These are phyloP conservation scores for Halichoerus grypus DNA, from an alignment of 2,113 vertebrate species.

Conservation along the genomic window DNA sequence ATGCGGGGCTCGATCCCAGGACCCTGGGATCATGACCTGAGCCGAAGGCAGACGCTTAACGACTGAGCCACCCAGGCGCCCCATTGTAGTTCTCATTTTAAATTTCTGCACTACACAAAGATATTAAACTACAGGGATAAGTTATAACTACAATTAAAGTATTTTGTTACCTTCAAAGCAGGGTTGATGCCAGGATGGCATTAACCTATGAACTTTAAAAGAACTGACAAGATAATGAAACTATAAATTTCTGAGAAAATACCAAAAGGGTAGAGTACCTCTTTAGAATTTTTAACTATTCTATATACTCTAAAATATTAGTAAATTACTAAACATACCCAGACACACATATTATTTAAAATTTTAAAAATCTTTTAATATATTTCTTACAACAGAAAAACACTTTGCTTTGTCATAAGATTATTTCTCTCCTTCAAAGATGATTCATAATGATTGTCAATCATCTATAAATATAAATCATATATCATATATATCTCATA, in stretches of 20 bases:
- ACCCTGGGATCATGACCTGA: too few species aligned
- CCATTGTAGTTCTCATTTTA: conserved; percentile 33
- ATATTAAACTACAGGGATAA: conserved; percentile 30
- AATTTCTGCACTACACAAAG: conserved; percentile 47
- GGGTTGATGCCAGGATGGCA: neutral
- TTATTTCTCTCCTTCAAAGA: neutral
- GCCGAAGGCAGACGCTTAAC: too few species aligned
- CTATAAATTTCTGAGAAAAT: conserved; percentile 25
- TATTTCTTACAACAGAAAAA: neutral
- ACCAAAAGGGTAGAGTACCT: neutral
- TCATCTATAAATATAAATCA: neutral
- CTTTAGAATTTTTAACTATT: neutral
- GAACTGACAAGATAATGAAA: conserved; percentile 25
- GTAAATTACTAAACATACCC: neutral
- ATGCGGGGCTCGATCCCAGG: too few species aligned
- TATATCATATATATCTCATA: neutral
- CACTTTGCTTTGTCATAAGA: neutral
- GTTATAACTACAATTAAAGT: conserved; percentile 39
- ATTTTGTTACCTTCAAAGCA: conserved; percentile 46
- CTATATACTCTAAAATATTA: neutral
- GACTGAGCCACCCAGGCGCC: too few species aligned
- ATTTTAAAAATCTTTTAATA: neutral
- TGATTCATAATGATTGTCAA: neutral
- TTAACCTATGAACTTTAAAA: conserved; percentile 33
- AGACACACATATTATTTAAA: neutral